Base-by-base conservation (phyloP, 2,888 invertebrate genomes). In the Dermolepida albohirtum region DNA sequence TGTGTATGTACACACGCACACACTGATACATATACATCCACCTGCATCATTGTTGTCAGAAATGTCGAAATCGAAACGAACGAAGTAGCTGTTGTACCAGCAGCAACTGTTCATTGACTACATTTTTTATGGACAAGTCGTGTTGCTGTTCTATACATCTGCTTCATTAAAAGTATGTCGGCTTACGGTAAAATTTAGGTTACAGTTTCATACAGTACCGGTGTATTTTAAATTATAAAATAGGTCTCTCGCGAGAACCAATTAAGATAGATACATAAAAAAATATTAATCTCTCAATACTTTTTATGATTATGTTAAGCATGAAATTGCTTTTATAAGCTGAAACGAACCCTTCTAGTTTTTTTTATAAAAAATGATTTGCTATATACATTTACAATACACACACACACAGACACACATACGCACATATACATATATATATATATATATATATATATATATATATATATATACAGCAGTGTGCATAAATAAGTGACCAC, bases 181-280 rank as follows among this genome's bases (percentile, higher is more conserved):
- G 43, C 49, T 70, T 73, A 67, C 73, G 73, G 73, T 73, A 72
- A 70, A 71, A 71, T 70, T 71, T 71, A 70, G 68, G 70, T 71
- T 71, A 68, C 72, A 69, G 72, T 71, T 68, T 70, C n/a, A 17
- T 65, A 39, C 54, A 54, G 54, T 52, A 17, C n/a, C 27, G 14
- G 8, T 17, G 16, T 29, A 64, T 17, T 34, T 49, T 59, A 62
- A 16, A 34, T 17, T 34, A 57, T 59, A 62, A 16, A 34, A 34
- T 29, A 29, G 27, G 27, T 27, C 2, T 12, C 11, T 12, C n/a
- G 11, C 10, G 34, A 39, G 43, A 16, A 16, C n/a, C 14, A 11
- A 29, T 59, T 29, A 14, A 14, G 10, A 16, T 16, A 10, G 34
- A 34, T 16, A 7, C 10, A 34, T 8, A 34, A 34, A 34, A 34